phyloP scores from a whole-genome alignment of 2,113 vertebrate genomes.

The Apteryx owenii region DNA sequence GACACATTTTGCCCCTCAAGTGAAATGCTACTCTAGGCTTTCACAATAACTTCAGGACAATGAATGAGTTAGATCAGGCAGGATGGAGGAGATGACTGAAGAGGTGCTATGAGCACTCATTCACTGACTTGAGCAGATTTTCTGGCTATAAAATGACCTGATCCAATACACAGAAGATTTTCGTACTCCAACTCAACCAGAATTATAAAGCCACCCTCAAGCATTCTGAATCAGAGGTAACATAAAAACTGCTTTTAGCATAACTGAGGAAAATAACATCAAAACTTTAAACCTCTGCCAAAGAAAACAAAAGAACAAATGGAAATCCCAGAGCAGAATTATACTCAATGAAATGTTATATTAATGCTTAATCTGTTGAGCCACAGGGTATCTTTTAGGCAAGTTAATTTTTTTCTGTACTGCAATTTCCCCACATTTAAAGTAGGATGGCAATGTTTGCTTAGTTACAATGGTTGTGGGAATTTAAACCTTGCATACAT shows the following conservation, averaged over 20 bases:
- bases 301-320: constrained; percentile 36
- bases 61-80: constrained; percentile 4
- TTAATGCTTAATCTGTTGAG: constrained; percentile 34
- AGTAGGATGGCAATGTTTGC: not conserved
- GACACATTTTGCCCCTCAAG: not conserved
- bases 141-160: constrained; percentile 21
- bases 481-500: not conserved
- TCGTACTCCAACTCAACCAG: not conserved
- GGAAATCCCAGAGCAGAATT: constrained; percentile 28
- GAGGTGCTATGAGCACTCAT: not conserved
- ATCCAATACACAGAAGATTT: constrained; percentile 33
- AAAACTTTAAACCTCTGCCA: constrained; percentile 27
- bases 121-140: constrained; percentile 22
- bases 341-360: not conserved
- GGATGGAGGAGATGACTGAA: not conserved
- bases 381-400: not conserved
- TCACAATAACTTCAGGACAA: not conserved
- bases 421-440: not conserved
- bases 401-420: not conserved
- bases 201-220: constrained; percentile 54
- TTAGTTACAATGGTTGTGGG: not conserved
- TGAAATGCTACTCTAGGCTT: not conserved
- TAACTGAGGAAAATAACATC: constrained; percentile 12
- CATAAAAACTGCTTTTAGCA: constrained; percentile 26
- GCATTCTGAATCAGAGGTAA: constrained; percentile 36